Evolutionary conservation across 2,888 invertebrate genomes (phyloP).

Genomic region (Aethes cnicana): DNA sequence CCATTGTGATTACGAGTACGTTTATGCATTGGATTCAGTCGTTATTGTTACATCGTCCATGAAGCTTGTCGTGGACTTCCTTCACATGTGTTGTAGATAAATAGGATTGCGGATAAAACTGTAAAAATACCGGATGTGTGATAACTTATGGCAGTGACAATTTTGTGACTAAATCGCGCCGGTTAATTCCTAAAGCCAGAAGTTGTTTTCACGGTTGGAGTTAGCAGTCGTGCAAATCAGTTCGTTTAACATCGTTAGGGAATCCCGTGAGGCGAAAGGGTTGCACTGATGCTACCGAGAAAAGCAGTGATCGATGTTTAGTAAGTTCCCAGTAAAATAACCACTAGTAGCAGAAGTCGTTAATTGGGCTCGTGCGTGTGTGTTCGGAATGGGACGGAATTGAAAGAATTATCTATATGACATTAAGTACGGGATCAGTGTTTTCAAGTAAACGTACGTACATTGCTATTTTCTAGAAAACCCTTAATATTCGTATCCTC

Average conservation of each 20-base stretch:
- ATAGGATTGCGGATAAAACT: background rate
- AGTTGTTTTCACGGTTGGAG: background rate
- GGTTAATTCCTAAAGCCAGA: no score
- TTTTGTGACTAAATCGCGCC: no score
- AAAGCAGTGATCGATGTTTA: slow-evolving; percentile 55
- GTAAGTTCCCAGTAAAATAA: slow-evolving; percentile 47
- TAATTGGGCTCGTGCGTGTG: no score
- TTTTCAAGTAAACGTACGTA: no score
- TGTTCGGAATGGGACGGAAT: no score
- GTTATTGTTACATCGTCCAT: slow-evolving; percentile 33
- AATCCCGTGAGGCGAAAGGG: slow-evolving; percentile 43
- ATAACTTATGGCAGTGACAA: no score
- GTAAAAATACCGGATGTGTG: background rate
- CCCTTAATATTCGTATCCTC: no score
- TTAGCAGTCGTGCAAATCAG: background rate
- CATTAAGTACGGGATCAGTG: no score
- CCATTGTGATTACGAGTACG: slow-evolving; percentile 30
- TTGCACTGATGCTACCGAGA: slow-evolving; percentile 48
- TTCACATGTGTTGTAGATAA: background rate
- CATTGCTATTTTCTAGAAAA: no score
- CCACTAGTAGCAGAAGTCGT: no score
- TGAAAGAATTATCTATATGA: no score
- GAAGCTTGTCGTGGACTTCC: slow-evolving; percentile 28
- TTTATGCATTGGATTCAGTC: slow-evolving; percentile 35
- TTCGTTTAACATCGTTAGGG: slow-evolving; percentile 38